Evolutionary conservation across 2,113 vertebrate genomes (phyloP), one percentile per base, ranked within the genome.

Genomic region (Rhegmatorhina hoffmannsi): DNA sequence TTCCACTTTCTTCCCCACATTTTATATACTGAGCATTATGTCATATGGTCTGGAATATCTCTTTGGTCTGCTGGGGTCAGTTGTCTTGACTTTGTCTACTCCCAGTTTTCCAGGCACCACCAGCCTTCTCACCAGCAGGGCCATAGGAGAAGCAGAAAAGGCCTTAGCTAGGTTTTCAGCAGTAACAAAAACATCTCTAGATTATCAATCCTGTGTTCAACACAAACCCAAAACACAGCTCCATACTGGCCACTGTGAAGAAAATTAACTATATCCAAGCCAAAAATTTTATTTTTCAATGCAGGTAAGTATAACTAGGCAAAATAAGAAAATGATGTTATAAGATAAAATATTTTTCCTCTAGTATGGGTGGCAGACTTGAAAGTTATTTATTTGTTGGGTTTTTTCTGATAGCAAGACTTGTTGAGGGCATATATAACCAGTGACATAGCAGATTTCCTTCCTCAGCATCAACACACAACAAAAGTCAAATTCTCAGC

Each of bases 41-140:
- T 5, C 26, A 10, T 6, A 44, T 7, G 17, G 8, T 50, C 26
- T 50, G 76, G 14, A 81, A 28, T 34, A 33, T 58, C 33, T 59
- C 26, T 66, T 43, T 58, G 43, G 26, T 33, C 14, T 28, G 3
- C 7, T 28, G 2, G 34, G 6, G 31, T 58, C 59, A 58, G 50
- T 31, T 74, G 43, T 58, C 26, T 43, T 52, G 49, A 60, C 44
- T 44, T 58, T 56, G 24, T 16, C 43, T 58, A 31, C 21, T 89
- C 59, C 43, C 43, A 50, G 0, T 11, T 29, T 49, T 20, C 2
- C 5, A 2, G 1, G n/a, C 3, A 62, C 6, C 1, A 3, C 12
- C n/a, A 72, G 3, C 24, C 40, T 3, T 31, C 29, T 49, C 11
- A 7, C 34, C 49, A 49, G 8, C 0, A 0, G 49, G 49, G 29